These are phyloP conservation scores for Alcedo atthis DNA, from an alignment of 2,797 vertebrate genomes.

Conservation along the genomic window DNA sequence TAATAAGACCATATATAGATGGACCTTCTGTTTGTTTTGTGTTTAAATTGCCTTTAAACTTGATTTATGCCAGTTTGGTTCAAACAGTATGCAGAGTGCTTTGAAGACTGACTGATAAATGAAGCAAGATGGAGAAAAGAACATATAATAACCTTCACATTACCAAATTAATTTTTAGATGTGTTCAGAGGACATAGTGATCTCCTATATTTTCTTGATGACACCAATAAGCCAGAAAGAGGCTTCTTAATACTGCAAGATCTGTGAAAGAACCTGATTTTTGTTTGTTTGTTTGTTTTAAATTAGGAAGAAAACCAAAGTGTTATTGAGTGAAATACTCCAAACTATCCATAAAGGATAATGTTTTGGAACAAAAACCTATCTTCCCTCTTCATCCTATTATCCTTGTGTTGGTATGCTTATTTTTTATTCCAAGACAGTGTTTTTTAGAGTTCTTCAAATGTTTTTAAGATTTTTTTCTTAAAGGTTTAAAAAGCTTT, in stretches of 20 bases:
- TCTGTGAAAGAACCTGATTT: background rate
- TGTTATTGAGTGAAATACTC: background rate
- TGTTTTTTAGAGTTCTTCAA: background rate
- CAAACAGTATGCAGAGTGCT: background rate
- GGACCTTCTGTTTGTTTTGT: background rate
- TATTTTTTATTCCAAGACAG: background rate
- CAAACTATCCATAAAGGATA: background rate
- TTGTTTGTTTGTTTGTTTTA: background rate
- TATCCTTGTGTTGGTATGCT: background rate
- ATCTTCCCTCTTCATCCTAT: background rate
- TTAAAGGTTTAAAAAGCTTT: background rate
- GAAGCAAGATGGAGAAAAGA: background rate
- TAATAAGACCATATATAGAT: fast-evolving
- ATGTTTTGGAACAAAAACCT: background rate
- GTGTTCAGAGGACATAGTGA: background rate
- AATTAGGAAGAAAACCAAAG: background rate
- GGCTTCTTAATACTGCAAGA: background rate
- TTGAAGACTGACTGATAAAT: background rate
- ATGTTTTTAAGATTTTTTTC: background rate
- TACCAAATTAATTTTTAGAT: background rate
- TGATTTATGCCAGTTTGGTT: background rate
- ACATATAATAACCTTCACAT: background rate
- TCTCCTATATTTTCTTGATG: background rate
- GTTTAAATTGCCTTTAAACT: background rate
- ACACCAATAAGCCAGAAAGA: background rate